Base-by-base conservation (phyloP, 2,888 invertebrate species). In the Calliphora vomitoria region DNA sequence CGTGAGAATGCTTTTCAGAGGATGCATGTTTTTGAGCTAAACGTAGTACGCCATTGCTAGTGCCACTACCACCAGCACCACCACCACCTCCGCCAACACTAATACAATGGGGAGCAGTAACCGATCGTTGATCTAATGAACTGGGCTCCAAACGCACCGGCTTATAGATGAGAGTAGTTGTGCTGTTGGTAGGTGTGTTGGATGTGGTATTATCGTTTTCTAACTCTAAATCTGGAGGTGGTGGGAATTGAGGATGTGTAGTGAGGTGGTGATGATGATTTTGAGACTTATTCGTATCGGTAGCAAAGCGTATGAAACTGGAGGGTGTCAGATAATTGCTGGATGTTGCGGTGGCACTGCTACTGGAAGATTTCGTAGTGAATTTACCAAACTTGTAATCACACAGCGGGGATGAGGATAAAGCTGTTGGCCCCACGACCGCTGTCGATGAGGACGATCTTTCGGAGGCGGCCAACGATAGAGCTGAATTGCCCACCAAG, bases 301-400 rank as follows among this genome's bases (percentile, higher is more conserved):
- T 92, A n/a, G 91, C 90, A 83, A 92, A 92, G 38, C 92, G 91
- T 87, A 92, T 80, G 72, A 92, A 92, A 71, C 89, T 92, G 44
- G 92, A 91, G 35, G 91, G 89, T 76, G 91, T 90, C 85, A 92
- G 85, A 88, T 92, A 90, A 55, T 89, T 87, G 31, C 85, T 85
- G 31, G 87, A 68, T 47, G 79, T 78, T 20, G 85, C 86, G 15
- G 86, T 47, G 15, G 81, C 72, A 31, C 74, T 38, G 10, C 18
- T 64, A 53, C 31, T 68, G 25, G 71, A 53, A 25, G 86, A 53
- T 60, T 86, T 88, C 11, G 85, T 87, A 41, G 88, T 89, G 78
- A 92, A 92, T 84, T 92, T 92, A 0, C 92, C 91, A 86, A 91
- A 92, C 72, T 92, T 92, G 68, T 92, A 92, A 82, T 92, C 92